Conservation (phyloP, 1,140 invertebrate genomes). For the Drosophila lowei region DNA sequence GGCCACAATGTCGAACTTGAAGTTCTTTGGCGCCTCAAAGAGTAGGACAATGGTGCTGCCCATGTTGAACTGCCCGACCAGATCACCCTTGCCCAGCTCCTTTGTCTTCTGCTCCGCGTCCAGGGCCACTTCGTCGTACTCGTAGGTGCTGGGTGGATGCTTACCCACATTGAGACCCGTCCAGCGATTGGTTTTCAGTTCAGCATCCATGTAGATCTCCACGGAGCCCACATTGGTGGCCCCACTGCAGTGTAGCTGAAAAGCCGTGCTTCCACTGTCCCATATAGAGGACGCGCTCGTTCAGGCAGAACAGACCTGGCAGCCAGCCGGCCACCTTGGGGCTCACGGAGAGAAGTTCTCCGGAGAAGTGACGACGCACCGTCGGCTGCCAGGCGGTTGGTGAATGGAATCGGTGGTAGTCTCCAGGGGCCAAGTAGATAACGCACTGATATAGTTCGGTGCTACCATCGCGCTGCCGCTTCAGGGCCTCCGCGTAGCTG, state of each 20-base stretch:
- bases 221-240: slow-evolving; percentile 99
- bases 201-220: slow-evolving; percentile 93
- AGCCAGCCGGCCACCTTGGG: slow-evolving; percentile 94
- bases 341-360: slow-evolving; percentile 96
- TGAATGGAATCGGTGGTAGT: slow-evolving; percentile 99
- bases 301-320: slow-evolving; percentile 96
- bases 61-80: slow-evolving; percentile 98
- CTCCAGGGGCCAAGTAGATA: slow-evolving; percentile 98
- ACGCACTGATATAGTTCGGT: slow-evolving; percentile 96
- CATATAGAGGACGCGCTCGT: slow-evolving; percentile 97
- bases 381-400: slow-evolving; percentile 94
- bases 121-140: slow-evolving; percentile 85
- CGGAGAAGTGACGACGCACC: slow-evolving; percentile 94
- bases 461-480: slow-evolving; percentile 62
- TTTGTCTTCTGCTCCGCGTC: slow-evolving; percentile 65
- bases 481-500: slow-evolving; percentile 60
- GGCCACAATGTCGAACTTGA: slow-evolving; percentile 84
- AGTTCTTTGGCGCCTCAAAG: slow-evolving; percentile 97
- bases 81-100: slow-evolving; percentile 90
- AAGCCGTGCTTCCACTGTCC: slow-evolving; percentile 98
- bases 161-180: slow-evolving; percentile 71
- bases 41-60: slow-evolving; percentile 98
- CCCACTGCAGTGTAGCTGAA: slow-evolving; percentile 97
- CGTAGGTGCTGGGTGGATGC: slow-evolving; percentile 62
- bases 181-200: slow-evolving; percentile 89